Evolutionary conservation across 1,140 invertebrate genomes (phyloP), one percentile per base, ranked within the genome.

Genomic region (Delia radicum): DNA sequence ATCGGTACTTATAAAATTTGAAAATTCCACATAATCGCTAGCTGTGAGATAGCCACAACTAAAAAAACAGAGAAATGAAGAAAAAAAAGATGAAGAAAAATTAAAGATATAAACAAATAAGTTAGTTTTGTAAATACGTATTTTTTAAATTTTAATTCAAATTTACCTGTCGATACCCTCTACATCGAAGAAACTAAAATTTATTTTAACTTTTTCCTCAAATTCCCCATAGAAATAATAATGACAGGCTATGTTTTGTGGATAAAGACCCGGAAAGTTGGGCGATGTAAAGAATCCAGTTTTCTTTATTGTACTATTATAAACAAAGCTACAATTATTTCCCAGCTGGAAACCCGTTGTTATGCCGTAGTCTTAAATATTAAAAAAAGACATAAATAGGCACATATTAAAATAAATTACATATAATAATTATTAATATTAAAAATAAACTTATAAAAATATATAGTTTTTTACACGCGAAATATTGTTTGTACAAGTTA

Each of bases 11-110:
- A 95, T 92, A 81, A 93, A 97, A 88, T 98, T 98, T 15, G 95
- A 97, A 86, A 98, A 97, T 86, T 97, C 95, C 33, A 98, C 93
- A 85, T 94, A 98, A 87, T 98, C 96, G 81, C 95, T 97, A 3
- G 94, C 93, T 12, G 95, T 94, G 55, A 91, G 89, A 63, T 93
- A 92, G 81, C 94, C 93, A 84, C 96, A 98, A 78, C 96, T 97
- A 87, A 13, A 48, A n/a, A 55, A 15, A 42, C n/a, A 13, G n/a
- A 42, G 12, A 0, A 42, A 3, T 42, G 0, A 13, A 75, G 69
- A 13, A 10, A 73, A 7, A 26, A 6, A 46, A 67, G 0, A 29
- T n/a, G 42, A 65, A 42, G 2, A 42, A 42, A 5, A 13, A 37
- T 37, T 12, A 37, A 13, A 5, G 15, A 37, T 3, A 37, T 8